Evolutionary conservation across 2,888 invertebrate species (phyloP), one percentile per base, ranked within the genome.

Genomic region (Hemithea aestivaria): DNA sequence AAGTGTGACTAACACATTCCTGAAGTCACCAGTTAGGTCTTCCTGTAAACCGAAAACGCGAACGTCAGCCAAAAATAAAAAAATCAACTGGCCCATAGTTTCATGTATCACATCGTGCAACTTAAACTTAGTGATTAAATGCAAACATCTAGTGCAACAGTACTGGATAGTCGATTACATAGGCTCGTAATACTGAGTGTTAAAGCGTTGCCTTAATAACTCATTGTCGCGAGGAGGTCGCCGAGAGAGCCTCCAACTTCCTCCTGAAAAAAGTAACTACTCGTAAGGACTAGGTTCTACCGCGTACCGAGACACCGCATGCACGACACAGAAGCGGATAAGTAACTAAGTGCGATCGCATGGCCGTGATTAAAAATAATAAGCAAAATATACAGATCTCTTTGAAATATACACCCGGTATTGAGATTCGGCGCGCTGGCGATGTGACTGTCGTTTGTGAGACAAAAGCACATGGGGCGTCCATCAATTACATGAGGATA

Each of bases 21-120:
- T 87, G 87, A 91, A 91, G 84, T 93, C 92, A 62, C 92, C 92
- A 52, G 87, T 88, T 61, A 90, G 82, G 79, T 92, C 92, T 58
- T 90, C 91, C 91, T 91, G 89, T 56, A 89, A 88, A 81, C 64
- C 63, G 68, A 68, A 75, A 77, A 54, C 56, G 59, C 71, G 67
- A 73, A 67, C 56, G 62, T 68, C 73, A 70, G 66, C 66, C 54
- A 58, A 54, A 57, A 53, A 56, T 43, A 45, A 51, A 58, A 51
- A 57, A 62, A 79, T n/a, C n/a, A 78, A 82, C 84, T 83, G 83
- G 77, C 85, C 85, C 85, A 83, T 77, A 73, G 71, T 67, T 76
- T 68, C 64, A 53, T 35, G 53, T 54, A 37, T 10, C 53, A 53
- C 51, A 51, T 61, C 74, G 76, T 74, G 76, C 78, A 70, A 58